Conservation (phyloP, 2,888 invertebrate species). For the Caenorhabditis sinica region DNA sequence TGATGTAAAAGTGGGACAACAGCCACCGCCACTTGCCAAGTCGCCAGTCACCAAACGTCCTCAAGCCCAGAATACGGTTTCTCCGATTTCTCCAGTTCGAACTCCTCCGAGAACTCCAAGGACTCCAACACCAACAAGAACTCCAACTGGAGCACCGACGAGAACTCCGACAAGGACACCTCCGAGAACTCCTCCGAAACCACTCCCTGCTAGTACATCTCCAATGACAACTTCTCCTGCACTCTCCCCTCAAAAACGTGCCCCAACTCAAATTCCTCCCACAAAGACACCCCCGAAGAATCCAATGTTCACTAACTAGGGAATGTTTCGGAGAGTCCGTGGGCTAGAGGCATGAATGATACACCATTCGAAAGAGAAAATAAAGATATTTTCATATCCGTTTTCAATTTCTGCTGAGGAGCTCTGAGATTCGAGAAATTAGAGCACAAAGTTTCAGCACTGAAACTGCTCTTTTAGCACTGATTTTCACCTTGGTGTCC, state of each 20-base stretch:
- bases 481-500: too few species aligned
- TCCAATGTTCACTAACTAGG: too few species aligned
- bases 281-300: neutral
- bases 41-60: neutral
- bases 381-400: too few species aligned
- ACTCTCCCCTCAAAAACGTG: too few species aligned
- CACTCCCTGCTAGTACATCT: neutral
- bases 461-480: too few species aligned
- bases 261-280: neutral
- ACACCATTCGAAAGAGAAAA: too few species aligned
- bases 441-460: too few species aligned
- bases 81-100: neutral
- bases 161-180: neutral
- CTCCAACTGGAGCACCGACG: neutral
- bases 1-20: conserved; percentile 1
- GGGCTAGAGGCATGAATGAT: too few species aligned
- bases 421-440: too few species aligned
- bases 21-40: neutral
- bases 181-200: neutral
- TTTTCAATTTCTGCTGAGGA: too few species aligned
- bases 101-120: conserved; percentile 1
- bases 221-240: neutral
- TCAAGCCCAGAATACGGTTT: neutral
- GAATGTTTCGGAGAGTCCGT: too few species aligned
- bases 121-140: neutral